Evolutionary conservation across 2,888 invertebrate species (phyloP).

Genomic region (Trichacis sp.): DNA sequence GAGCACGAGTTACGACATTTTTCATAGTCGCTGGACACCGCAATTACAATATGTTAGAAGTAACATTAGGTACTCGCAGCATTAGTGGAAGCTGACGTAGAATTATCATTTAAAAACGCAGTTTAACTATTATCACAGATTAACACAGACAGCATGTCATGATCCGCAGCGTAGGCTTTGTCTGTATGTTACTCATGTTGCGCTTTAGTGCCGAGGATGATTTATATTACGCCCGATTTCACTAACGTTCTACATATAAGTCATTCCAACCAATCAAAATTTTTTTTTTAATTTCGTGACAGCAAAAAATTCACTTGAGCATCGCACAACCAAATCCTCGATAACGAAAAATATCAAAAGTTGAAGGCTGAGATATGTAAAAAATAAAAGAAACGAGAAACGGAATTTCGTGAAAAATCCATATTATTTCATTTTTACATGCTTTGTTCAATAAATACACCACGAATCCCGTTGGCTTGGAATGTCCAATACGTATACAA

Average conservation of each 20-base stretch:
- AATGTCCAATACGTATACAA: conserved; percentile 3
- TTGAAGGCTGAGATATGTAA: neutral
- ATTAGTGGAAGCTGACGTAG: conserved; percentile 53
- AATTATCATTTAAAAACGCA: conserved; percentile 42
- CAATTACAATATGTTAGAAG: conserved; percentile 43
- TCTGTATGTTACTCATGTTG: conserved; percentile 42
- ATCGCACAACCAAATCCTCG: neutral
- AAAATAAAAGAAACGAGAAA: neutral
- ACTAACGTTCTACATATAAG: conserved; percentile 14
- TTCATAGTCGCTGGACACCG: conserved; percentile 44
- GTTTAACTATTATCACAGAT: conserved; percentile 68
- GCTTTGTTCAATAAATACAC: conserved; percentile 1
- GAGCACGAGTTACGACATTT: neutral
- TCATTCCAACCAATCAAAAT: conserved; percentile 23
- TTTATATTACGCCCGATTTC: conserved; percentile 7
- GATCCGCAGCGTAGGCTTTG: conserved; percentile 46
- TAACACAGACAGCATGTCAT: conserved; percentile 62
- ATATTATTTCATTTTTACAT: neutral
- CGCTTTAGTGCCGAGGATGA: conserved; percentile 33
- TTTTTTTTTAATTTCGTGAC: neutral
- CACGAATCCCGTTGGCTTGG: conserved; percentile 1
- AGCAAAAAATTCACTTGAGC: too few relatives aligned
- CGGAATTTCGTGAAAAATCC: neutral
- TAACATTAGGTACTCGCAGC: conserved; percentile 49
- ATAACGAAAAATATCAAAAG: neutral